Conservation (phyloP, 2,888 invertebrate species). For the Taenaris catops region DNA sequence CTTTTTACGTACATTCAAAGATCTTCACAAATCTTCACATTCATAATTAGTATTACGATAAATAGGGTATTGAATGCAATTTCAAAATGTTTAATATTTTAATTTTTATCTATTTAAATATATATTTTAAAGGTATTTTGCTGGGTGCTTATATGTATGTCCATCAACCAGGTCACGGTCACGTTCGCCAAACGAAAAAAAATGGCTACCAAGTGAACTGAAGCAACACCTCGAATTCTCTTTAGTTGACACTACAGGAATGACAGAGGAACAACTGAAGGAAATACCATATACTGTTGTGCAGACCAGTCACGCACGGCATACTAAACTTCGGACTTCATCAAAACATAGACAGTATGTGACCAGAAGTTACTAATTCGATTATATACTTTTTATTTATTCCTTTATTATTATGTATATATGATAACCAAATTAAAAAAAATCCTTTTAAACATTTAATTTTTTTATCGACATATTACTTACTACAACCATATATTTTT, state of each 20-base stretch:
- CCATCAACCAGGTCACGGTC: slow-evolving; percentile 73
- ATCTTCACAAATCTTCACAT: no score
- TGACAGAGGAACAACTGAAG: slow-evolving; percentile 91
- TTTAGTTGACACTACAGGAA: slow-evolving; percentile 92
- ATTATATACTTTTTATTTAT: no score
- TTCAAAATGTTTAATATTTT: no score
- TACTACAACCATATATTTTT: no score
- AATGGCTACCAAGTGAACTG: slow-evolving; percentile 87
- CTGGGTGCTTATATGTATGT: not conserved
- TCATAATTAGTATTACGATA: no score
- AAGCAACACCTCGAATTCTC: slow-evolving; percentile 94
- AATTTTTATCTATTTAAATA: no score
- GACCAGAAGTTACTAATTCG: not conserved
- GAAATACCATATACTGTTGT: slow-evolving; percentile 95
- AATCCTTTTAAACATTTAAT: no score
- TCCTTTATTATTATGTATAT: no score
- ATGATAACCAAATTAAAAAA: no score
- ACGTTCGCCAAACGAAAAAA: slow-evolving; percentile 85
- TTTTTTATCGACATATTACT: no score
- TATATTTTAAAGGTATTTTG: not conserved
- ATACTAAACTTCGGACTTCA: slow-evolving; percentile 74
- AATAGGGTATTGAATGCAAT: no score
- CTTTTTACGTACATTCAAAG: no score
- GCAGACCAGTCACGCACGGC: slow-evolving; percentile 83
- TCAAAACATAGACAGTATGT: slow-evolving; percentile 66